Evolutionary conservation across 2,888 invertebrate genomes (phyloP).

Genomic region (Tromatobia lineatoria): DNA sequence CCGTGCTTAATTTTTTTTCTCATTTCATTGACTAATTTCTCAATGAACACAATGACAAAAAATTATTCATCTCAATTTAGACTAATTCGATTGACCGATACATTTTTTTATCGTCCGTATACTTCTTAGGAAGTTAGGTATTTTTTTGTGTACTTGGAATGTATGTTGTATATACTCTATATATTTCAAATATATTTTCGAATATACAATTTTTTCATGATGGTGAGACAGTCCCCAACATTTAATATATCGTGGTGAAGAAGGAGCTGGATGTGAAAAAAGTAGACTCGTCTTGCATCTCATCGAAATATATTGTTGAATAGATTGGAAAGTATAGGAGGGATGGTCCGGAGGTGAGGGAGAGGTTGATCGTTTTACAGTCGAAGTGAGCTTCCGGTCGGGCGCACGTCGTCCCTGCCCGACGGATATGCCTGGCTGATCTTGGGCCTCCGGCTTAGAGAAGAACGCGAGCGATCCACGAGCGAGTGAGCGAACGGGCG

Average conservation of each 20-base stretch:
- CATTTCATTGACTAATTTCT: too few relatives aligned
- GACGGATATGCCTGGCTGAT: slow-evolving; percentile 64
- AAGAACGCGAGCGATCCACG: slow-evolving; percentile 47
- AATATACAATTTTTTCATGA: too few relatives aligned
- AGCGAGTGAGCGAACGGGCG: slow-evolving; percentile 40
- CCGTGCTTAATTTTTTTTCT: too few relatives aligned
- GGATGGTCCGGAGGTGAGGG: slow-evolving; percentile 20
- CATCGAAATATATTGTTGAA: slow-evolving; percentile 45
- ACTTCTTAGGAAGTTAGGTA: too few relatives aligned
- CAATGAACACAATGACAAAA: too few relatives aligned
- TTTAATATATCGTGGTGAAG: not conserved
- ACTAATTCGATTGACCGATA: too few relatives aligned
- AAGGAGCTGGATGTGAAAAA: not conserved
- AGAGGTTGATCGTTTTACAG: slow-evolving; percentile 80
- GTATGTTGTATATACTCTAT: too few relatives aligned
- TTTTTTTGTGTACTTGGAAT: too few relatives aligned
- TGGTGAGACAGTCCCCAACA: not conserved
- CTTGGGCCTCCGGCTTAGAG: slow-evolving; percentile 55
- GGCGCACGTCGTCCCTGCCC: slow-evolving; percentile 76
- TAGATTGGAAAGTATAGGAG: slow-evolving; percentile 1
- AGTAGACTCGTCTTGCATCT: slow-evolving; percentile 11
- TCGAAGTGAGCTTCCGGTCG: slow-evolving; percentile 80
- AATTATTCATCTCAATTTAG: too few relatives aligned
- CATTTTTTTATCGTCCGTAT: too few relatives aligned
- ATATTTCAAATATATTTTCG: too few relatives aligned